A percentile compares a stretch with the other conserved stretches of the same genome.
Evolutionary conservation across 2,113 vertebrate species (phyloP).

Genomic region (Albula glossodonta): DNA sequence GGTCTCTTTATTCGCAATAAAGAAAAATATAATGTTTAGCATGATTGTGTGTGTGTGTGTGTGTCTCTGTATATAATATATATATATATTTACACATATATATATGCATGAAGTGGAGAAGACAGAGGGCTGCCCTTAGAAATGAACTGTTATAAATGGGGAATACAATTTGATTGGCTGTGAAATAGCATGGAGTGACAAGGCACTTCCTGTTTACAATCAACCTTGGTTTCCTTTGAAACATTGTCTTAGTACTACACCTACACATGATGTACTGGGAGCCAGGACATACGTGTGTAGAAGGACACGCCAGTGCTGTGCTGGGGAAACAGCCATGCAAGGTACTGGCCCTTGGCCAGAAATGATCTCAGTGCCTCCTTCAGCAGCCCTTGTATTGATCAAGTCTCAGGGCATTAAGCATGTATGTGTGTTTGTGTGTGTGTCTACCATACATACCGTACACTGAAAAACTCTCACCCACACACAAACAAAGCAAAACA

Average conservation of each 20-base stretch:
- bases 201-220: background rate
- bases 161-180: background rate
- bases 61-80: too few species aligned
- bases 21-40: background rate
- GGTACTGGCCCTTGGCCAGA: background rate
- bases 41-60: background rate
- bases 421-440: background rate
- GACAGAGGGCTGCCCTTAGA: background rate
- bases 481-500: conserved; percentile 20
- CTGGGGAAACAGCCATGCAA: background rate
- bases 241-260: background rate
- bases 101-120: background rate
- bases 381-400: background rate
- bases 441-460: background rate
- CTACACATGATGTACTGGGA: background rate
- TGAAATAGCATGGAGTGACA: background rate
- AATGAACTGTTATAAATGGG: background rate
- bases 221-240: background rate
- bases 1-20: background rate
- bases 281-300: background rate
- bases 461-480: background rate
- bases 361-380: background rate
- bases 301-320: background rate
- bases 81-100: too few species aligned
- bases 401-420: background rate